phyloP scores from a whole-genome alignment of 2,888 invertebrate genomes.

The Schizotus pectinicornis region DNA sequence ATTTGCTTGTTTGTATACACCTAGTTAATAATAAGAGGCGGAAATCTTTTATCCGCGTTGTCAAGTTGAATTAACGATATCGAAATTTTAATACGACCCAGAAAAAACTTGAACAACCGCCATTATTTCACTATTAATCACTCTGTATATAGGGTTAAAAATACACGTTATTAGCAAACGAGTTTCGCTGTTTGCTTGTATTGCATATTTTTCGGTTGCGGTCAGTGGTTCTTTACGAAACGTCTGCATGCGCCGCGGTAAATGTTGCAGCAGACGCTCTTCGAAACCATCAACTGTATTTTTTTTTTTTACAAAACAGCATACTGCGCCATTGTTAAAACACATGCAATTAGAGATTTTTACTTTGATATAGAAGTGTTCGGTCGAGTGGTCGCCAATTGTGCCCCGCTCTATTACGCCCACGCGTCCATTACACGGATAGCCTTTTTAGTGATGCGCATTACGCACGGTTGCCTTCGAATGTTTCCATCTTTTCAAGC shows the following conservation, averaged over 20 bases:
- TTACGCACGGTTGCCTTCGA: conserved; percentile 21
- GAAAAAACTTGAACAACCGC: too few species aligned
- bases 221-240: conserved; percentile 10
- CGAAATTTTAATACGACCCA: too few species aligned
- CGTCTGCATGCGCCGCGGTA: conserved; percentile 17
- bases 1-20: background rate
- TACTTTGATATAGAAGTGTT: conserved; percentile 54
- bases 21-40: background rate
- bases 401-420: conserved; percentile 52
- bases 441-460: conserved; percentile 7
- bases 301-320: conserved; percentile 20
- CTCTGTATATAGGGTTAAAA: too few species aligned
- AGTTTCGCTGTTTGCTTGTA: too few species aligned
- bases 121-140: too few species aligned
- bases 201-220: conserved; percentile 9
- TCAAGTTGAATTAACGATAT: too few species aligned
- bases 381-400: conserved; percentile 58
- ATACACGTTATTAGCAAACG: too few species aligned
- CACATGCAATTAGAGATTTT: conserved; percentile 51
- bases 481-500: background rate
- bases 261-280: conserved; percentile 17
- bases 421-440: conserved; percentile 36
- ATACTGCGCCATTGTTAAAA: conserved; percentile 26
- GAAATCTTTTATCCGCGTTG: conserved; percentile 2
- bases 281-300: conserved; percentile 9